Base-by-base conservation (phyloP, 2,113 vertebrate species). In the Pachypanchax playfairii region DNA sequence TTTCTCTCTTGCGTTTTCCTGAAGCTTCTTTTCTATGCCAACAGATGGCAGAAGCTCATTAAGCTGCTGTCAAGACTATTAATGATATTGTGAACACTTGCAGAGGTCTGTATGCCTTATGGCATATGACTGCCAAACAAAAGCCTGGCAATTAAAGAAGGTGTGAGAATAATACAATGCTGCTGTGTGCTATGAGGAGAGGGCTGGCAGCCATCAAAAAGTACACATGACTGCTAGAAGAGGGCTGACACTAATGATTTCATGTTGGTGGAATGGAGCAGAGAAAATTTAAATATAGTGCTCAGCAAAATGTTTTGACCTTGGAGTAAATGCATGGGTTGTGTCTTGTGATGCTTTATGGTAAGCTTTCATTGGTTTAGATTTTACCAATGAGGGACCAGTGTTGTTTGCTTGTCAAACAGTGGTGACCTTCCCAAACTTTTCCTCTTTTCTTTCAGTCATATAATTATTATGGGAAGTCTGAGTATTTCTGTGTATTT, bases 21-120 rank as follows among this genome's bases (percentile, higher is more conserved):
- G 65, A 77, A 87, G 80, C 73, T 79, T 91, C 85, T 42, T 10
- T 20, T 42, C 2, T n/a, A 2, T 74, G 87, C 90, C 90, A 91
- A 90, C 88, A 92, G 85, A 91, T 90, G 91, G 86, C 81, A 60
- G 65, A 69, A 73, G 69, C 84, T 90, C 84, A 91, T 91, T 90
- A 91, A 88, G 88, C 88, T 88, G 85, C 89, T 90, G 89, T 91
- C 89, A 89, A 76, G 85, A 86, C 83, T 88, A 84, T 87, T 86
- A 89, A 89, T 89, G 89, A 90, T 82, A 88, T 80, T 75, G 87
- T 77, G 85, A 90, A 84, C 86, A 88, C 84, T 85, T 89, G 90
- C 83, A 60, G 76, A 85, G 85, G 69, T 76, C 65, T 74, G 65
- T 75, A 66, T 73, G 87, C 85, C 73, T 75, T 28, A 48, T 75